A percentile compares a stretch with the other conserved stretches of the same genome.
Conservation (phyloP, 2,888 invertebrate species). For the Lobophora halterata region DNA sequence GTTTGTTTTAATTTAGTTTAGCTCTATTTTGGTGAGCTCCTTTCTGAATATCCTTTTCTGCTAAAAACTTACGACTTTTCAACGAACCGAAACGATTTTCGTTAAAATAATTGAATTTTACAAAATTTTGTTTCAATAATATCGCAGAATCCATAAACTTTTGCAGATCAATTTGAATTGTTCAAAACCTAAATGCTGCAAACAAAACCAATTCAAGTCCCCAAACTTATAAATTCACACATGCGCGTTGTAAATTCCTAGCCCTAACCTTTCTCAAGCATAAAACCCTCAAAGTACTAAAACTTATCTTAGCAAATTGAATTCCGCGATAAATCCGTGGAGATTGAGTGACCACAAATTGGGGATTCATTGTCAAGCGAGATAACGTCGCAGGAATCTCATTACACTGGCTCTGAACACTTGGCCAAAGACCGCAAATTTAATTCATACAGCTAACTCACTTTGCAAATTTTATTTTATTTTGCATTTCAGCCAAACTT, state of each 20-base stretch:
- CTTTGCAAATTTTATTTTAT: too few relatives aligned
- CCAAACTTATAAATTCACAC: neutral
- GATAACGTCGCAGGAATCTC: slow-evolving; percentile 77
- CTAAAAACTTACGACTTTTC: too few relatives aligned
- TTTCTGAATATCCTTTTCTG: too few relatives aligned
- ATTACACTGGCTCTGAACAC: slow-evolving; percentile 69
- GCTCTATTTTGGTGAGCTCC: too few relatives aligned
- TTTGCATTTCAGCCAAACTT: too few relatives aligned
- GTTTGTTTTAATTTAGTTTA: neutral
- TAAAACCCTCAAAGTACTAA: slow-evolving; percentile 35
- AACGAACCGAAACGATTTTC: too few relatives aligned
- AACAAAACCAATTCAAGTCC: too few relatives aligned
- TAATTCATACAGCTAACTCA: slow-evolving; percentile 5
- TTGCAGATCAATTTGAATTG: too few relatives aligned
- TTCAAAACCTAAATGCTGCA: too few relatives aligned
- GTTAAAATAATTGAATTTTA: too few relatives aligned
- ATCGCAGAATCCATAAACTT: too few relatives aligned
- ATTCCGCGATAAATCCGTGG: slow-evolving; percentile 62
- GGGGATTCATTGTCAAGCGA: slow-evolving; percentile 74
- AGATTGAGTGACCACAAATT: slow-evolving; percentile 79
- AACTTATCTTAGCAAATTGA: slow-evolving; percentile 66
- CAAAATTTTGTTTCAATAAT: too few relatives aligned
- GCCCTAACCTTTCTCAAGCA: slow-evolving; percentile 9
- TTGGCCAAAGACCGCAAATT: slow-evolving; percentile 36
- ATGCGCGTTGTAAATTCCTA: slow-evolving; percentile 7